Evolutionary conservation across 2,797 vertebrate species (phyloP).

Genomic region (Enteromius mattozi): DNA sequence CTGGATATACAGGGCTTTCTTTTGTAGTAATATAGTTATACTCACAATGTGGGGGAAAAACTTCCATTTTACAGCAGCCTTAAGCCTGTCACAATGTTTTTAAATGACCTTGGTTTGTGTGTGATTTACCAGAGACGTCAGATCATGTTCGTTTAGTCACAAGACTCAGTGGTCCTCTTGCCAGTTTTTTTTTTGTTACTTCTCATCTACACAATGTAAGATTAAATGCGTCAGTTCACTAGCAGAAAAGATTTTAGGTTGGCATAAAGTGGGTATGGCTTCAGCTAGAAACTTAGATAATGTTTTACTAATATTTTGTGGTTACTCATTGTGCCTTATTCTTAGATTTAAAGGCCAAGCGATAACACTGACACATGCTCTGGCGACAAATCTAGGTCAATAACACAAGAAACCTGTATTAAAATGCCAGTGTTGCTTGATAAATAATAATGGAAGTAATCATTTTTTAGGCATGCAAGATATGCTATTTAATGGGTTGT

Average conservation of each 20-base stretch:
- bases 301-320: not conserved
- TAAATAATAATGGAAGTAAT: not conserved
- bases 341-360: not conserved
- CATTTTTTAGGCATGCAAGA: not conserved
- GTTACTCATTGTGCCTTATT: not conserved
- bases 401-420: not conserved
- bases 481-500: not conserved
- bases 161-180: conserved; percentile 13
- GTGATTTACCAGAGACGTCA: not conserved
- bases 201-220: not conserved
- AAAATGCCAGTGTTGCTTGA: not conserved
- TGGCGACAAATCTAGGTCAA: not conserved
- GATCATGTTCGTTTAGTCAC: conserved; percentile 7
- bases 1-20: not conserved
- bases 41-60: not conserved
- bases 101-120: not conserved
- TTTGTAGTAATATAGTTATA: not conserved
- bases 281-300: not conserved
- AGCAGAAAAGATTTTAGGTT: not conserved
- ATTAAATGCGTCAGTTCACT: not conserved
- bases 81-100: not conserved
- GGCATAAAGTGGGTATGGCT: not conserved
- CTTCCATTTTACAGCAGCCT: too few species aligned
- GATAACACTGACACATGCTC: not conserved
- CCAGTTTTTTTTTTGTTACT: not conserved